phyloP scores from a whole-genome alignment of 2,797 vertebrate genomes.

The Darevskia mixta region DNA sequence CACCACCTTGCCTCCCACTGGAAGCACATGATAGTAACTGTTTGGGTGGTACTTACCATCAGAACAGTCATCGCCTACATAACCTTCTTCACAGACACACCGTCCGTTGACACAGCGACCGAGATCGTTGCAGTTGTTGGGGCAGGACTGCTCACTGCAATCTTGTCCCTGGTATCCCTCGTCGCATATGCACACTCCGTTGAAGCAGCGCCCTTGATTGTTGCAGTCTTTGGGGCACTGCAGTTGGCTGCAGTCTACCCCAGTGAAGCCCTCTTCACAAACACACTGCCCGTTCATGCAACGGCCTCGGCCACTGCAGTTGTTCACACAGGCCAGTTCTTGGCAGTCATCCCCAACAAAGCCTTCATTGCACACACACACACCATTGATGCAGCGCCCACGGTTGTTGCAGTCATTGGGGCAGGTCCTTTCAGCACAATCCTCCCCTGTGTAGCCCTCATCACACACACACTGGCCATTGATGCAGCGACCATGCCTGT shows the following conservation, averaged over 20 bases:
- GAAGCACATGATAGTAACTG: no score
- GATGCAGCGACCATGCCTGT: constrained; percentile 77
- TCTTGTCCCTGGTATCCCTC: constrained; percentile 87
- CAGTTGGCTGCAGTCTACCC: constrained; percentile 81
- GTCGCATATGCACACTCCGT: constrained; percentile 78
- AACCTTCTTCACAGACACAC: constrained; percentile 90
- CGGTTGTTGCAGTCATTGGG: constrained; percentile 75
- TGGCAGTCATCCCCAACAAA: constrained; percentile 86
- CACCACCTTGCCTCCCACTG: neutral
- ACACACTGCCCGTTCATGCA: constrained; percentile 82
- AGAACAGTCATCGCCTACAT: constrained; percentile 84
- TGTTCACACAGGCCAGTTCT: constrained; percentile 66
- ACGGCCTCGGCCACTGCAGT: constrained; percentile 60
- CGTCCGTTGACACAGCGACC: constrained; percentile 86
- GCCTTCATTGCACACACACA: constrained; percentile 86
- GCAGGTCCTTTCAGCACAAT: constrained; percentile 86
- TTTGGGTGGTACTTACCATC: constrained; percentile 77
- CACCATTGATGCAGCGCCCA: constrained; percentile 76
- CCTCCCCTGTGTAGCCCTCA: constrained; percentile 85
- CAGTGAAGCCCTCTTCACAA: constrained; percentile 86
- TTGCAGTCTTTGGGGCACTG: constrained; percentile 80
- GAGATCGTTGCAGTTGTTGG: constrained; percentile 68
- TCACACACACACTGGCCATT: constrained; percentile 86
- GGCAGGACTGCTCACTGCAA: constrained; percentile 80
- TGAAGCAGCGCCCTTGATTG: constrained; percentile 67